Evolutionary conservation across 2,888 invertebrate species (phyloP).

Genomic region (Calameuta idolon): DNA sequence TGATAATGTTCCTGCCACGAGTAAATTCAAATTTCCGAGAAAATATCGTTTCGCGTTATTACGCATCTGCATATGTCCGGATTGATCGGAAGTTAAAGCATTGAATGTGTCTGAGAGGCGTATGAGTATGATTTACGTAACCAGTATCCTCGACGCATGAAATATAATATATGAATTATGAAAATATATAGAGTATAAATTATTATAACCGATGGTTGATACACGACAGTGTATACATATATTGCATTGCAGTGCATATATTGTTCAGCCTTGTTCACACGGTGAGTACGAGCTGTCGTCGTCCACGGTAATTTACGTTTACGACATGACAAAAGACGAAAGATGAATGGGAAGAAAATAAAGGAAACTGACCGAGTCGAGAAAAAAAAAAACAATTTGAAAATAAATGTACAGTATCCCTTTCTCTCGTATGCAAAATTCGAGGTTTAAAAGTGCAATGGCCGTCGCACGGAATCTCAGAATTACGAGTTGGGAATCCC

Average conservation of each 20-base stretch:
- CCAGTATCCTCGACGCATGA: background rate
- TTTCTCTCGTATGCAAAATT: background rate
- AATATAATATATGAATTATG: background rate
- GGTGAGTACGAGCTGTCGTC: background rate
- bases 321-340: background rate
- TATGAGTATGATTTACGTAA: background rate
- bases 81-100: background rate
- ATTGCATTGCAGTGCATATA: background rate
- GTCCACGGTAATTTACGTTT: background rate
- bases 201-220: background rate
- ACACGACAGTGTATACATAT: background rate
- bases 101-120: background rate
- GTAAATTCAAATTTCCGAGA: background rate
- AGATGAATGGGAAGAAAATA: background rate
- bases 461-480: background rate
- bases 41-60: background rate
- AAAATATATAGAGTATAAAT: too few relatives aligned
- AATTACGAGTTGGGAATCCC: conserved; percentile 1
- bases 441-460: background rate
- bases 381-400: background rate
- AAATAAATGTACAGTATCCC: background rate
- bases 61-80: background rate
- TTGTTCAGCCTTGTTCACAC: background rate
- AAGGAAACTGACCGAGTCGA: background rate
- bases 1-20: background rate